These are phyloP conservation scores for Chlorocebus sabaeus DNA, from an alignment of 2,113 vertebrate species.

Conservation along the genomic window DNA sequence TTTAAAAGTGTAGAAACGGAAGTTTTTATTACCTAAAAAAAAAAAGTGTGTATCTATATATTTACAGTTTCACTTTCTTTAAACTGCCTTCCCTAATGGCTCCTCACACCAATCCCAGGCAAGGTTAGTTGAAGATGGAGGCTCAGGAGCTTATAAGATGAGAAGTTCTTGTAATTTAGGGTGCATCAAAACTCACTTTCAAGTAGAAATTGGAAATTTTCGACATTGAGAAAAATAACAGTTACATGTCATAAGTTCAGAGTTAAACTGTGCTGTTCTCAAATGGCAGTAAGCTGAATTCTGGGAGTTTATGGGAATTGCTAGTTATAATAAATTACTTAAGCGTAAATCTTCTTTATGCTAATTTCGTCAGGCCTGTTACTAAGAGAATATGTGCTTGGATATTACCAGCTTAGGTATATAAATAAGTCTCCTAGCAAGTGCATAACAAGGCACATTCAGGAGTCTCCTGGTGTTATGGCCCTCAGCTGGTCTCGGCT, in stretches of 20 bases:
- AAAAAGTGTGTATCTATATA: background rate
- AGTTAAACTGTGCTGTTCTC: background rate
- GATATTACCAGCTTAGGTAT: background rate
- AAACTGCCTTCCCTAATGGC: background rate
- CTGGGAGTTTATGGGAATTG: background rate
- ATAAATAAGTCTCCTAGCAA: background rate
- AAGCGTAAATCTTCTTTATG: background rate
- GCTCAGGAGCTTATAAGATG: background rate
- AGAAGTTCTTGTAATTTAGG: background rate
- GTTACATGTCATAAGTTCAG: background rate
- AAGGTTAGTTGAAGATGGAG: background rate
- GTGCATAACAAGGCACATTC: background rate
- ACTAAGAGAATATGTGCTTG: background rate
- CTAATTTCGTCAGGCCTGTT: background rate
- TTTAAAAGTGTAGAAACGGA: background rate
- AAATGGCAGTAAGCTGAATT: background rate
- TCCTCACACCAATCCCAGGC: background rate
- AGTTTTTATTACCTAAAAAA: constrained; percentile 7
- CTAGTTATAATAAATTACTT: background rate
- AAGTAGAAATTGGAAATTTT: background rate
- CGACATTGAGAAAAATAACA: background rate
- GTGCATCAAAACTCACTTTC: background rate
- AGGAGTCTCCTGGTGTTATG: background rate
- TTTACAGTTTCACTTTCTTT: background rate
- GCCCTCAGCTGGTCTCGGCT: background rate